Conservation (phyloP, 2,797 vertebrate genomes). For the Gobio occitaniae region DNA sequence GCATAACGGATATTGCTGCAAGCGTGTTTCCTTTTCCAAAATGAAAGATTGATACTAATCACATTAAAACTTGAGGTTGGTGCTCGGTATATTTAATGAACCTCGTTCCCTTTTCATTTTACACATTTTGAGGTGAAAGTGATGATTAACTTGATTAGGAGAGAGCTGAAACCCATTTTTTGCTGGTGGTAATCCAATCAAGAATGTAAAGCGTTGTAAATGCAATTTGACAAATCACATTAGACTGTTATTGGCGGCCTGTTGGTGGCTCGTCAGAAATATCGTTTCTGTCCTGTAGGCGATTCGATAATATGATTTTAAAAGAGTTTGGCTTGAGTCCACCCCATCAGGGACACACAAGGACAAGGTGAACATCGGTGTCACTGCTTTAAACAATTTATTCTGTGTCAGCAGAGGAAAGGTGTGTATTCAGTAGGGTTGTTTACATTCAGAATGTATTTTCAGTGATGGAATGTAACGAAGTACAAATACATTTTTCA, state of each 20-base stretch:
- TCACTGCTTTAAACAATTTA: slow-evolving; percentile 16
- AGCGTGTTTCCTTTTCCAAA: slow-evolving; percentile 21
- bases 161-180: slow-evolving; percentile 72
- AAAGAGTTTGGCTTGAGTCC: slow-evolving; percentile 49
- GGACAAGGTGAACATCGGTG: slow-evolving; percentile 46
- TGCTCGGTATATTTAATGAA: slow-evolving; percentile 72
- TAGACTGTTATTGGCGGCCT: slow-evolving; percentile 70
- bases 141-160: slow-evolving; percentile 79
- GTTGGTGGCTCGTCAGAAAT: slow-evolving; percentile 64
- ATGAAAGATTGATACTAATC: slow-evolving; percentile 65
- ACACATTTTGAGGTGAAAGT: slow-evolving; percentile 61
- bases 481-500: no score
- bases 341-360: slow-evolving; percentile 36
- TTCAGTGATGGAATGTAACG: no score
- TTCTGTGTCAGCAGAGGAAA: slow-evolving; percentile 21
- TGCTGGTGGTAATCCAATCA: slow-evolving; percentile 80
- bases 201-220: slow-evolving; percentile 80
- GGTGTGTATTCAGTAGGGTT: not conserved
- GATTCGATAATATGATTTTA: slow-evolving; percentile 62
- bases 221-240: slow-evolving; percentile 78
- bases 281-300: slow-evolving; percentile 64
- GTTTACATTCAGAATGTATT: not conserved
- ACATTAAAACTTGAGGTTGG: slow-evolving; percentile 62
- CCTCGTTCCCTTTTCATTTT: slow-evolving; percentile 70
- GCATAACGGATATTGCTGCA: slow-evolving; percentile 19